Evolutionary conservation across 2,113 vertebrate species (phyloP), one percentile per base, ranked within the genome.

Genomic region (Sus scrofa): DNA sequence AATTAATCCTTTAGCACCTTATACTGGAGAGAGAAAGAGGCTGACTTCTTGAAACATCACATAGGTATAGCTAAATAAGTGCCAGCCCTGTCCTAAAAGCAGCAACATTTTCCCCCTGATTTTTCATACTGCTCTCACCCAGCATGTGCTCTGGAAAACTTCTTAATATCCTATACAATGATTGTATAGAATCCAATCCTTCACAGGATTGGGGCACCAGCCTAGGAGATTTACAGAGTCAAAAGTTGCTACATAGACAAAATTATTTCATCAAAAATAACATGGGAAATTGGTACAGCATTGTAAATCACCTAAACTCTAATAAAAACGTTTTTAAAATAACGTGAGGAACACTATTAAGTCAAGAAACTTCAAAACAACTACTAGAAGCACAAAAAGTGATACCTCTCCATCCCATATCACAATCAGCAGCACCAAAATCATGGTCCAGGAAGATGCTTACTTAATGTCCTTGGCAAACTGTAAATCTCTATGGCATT

Each of bases 201-300:
- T n/a, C n/a, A n/a, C n/a, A 62, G 96, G 65, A 88, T 52, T 34
- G 84, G 93, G 70, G 89, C 91, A 96, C 94, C 78, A 92, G 93
- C 94, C 63, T 97, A 92, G 24, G 68, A 96, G 83, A 73, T 91
- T 74, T 71, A 96, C 94, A 94, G 94, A 91, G 87, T 96, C 78
- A 96, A 93, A 95, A 96, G 96, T 94, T 95, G 90, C 85, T 96
- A 98, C 44, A 70, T 39, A 97, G 96, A 87, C 86, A 97, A 96
- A 84, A 95, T 63, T 93, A 89, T 89, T 97, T 97, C 96, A 97
- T 84, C 78, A 94, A 89, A 96, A 97, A 96, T 58, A 96, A 95
- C 94, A 93, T 30, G 71, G 79, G 88, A n/a, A n/a, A n/a, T n/a
- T n/a, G n/a, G n/a, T n/a, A n/a, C n/a, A n/a, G n/a, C n/a, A n/a